A percentile compares a stretch with the other conserved stretches of the same genome.
Conservation (phyloP, 2,113 vertebrate genomes). For the Siphamia tubifer region DNA sequence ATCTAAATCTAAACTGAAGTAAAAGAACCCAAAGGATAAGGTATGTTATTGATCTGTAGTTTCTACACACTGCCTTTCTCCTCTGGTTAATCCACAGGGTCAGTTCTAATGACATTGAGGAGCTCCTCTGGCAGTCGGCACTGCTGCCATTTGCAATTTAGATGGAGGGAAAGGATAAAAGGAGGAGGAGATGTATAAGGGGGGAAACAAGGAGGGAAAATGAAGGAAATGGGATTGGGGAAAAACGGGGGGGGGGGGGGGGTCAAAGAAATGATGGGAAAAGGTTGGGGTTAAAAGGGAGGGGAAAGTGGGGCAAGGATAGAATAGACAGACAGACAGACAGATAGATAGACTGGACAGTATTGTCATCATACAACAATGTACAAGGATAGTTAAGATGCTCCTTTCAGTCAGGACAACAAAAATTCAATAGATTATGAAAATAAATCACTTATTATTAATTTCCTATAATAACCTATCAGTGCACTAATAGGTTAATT, state of each 20-base stretch:
- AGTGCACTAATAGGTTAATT: too few species aligned
- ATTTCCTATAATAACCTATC: too few species aligned
- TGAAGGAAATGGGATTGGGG: constrained; percentile 4
- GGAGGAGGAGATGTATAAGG: constrained; percentile 21
- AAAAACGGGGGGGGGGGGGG: background rate
- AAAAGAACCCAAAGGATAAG: constrained; percentile 66
- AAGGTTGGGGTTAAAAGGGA: background rate
- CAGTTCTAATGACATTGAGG: constrained; percentile 73
- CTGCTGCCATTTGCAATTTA: constrained; percentile 76
- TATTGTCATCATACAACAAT: too few species aligned
- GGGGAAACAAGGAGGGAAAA: background rate
- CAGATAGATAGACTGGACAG: too few species aligned
- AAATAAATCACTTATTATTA: too few species aligned
- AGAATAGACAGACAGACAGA: too few species aligned
- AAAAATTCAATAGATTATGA: too few species aligned
- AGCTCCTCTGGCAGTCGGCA: constrained; percentile 64
- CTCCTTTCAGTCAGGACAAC: too few species aligned
- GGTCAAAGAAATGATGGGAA: constrained; percentile 1
- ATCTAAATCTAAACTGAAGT: constrained; percentile 68
- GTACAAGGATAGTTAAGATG: too few species aligned
- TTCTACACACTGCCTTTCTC: constrained; percentile 62
- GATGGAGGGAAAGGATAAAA: constrained; percentile 48
- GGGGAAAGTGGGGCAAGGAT: too few species aligned
- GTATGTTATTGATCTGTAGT: constrained; percentile 67
- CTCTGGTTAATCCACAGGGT: constrained; percentile 72